phyloP scores from a whole-genome alignment of 1,140 invertebrate genomes.

The Drosophila nigromelanica region DNA sequence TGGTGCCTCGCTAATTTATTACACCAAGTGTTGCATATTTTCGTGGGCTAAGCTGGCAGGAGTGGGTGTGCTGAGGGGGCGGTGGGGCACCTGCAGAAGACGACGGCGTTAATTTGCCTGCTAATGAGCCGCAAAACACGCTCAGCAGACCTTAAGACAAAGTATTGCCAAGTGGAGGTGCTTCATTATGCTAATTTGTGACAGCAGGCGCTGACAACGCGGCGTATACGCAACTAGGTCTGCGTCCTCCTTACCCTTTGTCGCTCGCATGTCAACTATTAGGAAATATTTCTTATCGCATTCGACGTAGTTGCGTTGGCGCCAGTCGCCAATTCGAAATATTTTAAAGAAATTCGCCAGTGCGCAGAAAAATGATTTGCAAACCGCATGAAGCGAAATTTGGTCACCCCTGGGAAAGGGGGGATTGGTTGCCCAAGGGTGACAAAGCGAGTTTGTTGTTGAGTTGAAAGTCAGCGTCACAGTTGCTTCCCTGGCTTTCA shows the following conservation, averaged over 20 bases:
- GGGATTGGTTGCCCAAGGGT: not conserved
- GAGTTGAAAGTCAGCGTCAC: conserved; percentile 48
- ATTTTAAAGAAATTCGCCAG: conserved; percentile 42
- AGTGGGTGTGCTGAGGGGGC: too few relatives aligned
- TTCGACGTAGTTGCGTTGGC: conserved; percentile 48
- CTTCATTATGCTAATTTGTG: conserved; percentile 72
- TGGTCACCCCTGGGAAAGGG: conserved; percentile 19
- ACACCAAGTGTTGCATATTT: conserved; percentile 71
- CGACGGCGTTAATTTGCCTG: conserved; percentile 72
- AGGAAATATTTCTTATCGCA: conserved; percentile 34
- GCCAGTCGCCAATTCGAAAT: conserved; percentile 51
- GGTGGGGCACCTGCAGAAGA: conserved; percentile 46
- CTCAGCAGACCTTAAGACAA: conserved; percentile 22
- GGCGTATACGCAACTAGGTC: conserved; percentile 52
- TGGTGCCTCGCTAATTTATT: conserved; percentile 71
- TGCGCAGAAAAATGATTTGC: conserved; percentile 48
- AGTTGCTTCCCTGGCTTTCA: conserved; percentile 72
- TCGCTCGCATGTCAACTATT: conserved; percentile 27
- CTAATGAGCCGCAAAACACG: conserved; percentile 74
- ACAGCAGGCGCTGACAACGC: conserved; percentile 24
- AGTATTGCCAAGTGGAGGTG: not conserved
- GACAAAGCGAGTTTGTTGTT: conserved; percentile 1
- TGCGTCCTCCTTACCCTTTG: too few relatives aligned
- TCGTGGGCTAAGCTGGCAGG: conserved; percentile 40
- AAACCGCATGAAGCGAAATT: conserved; percentile 53